Evolutionary conservation across 2,113 vertebrate genomes (phyloP).

Genomic region (Eptesicus fuscus): DNA sequence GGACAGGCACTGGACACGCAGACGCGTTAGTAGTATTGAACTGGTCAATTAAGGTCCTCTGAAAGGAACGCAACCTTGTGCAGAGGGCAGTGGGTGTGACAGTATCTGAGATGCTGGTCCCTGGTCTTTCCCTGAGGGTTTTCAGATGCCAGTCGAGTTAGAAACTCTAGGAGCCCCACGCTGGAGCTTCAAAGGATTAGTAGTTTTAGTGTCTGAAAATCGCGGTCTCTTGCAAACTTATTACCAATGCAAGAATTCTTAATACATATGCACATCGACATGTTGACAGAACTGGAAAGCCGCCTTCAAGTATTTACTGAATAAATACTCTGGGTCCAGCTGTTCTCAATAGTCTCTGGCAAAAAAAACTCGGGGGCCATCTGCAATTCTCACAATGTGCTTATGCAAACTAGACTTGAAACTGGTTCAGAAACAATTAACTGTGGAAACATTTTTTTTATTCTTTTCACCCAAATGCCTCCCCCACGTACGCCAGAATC

Average conservation of each 20-base stretch:
- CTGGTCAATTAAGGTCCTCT: slow-evolving; percentile 69
- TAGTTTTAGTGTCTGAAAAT: slow-evolving; percentile 69
- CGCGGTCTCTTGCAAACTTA: slow-evolving; percentile 45
- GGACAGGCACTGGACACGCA: slow-evolving; percentile 81
- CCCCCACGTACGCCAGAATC: slow-evolving; percentile 68
- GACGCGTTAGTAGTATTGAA: slow-evolving; percentile 81
- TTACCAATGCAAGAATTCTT: slow-evolving; percentile 56
- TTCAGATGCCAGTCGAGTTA: slow-evolving; percentile 56
- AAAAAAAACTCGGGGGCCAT: not conserved
- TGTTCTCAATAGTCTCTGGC: slow-evolving; percentile 39
- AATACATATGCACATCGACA: slow-evolving; percentile 3
- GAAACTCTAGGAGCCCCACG: slow-evolving; percentile 68
- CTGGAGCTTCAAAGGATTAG: slow-evolving; percentile 56
- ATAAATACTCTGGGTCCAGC: slow-evolving; percentile 47
- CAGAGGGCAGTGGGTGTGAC: slow-evolving; percentile 77
- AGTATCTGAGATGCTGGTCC: slow-evolving; percentile 66
- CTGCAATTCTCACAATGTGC: slow-evolving; percentile 26
- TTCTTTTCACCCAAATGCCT: slow-evolving; percentile 63
- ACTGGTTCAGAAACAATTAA: slow-evolving; percentile 67
- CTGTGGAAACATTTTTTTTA: slow-evolving; percentile 51
- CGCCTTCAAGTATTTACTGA: slow-evolving; percentile 49
- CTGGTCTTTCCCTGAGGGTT: slow-evolving; percentile 65
- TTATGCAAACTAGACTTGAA: slow-evolving; percentile 51
- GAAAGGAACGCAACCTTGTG: slow-evolving; percentile 78
- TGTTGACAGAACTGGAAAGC: slow-evolving; percentile 43